Percentiles rank a stretch among this genome's conserved stretches.
Conservation (phyloP, 2,113 vertebrate species). For the Campylomormyrus tamandua region DNA sequence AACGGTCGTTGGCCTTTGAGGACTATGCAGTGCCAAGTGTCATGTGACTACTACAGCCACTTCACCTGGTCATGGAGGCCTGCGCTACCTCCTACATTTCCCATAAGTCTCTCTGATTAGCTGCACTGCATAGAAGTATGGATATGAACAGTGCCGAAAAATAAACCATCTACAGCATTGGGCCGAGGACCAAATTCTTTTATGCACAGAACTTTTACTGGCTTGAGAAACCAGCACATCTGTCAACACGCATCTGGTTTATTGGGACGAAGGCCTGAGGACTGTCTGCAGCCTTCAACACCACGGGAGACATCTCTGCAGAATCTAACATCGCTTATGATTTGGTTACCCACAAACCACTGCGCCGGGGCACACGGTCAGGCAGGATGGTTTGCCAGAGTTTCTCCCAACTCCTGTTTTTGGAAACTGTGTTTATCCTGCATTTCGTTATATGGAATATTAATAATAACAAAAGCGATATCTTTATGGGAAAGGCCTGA, state of each 20-base stretch:
- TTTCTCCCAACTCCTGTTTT: not conserved
- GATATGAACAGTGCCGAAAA: too few species aligned
- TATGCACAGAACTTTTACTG: not conserved
- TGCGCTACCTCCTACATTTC: not conserved
- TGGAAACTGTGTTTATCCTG: not conserved
- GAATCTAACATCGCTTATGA: constrained; percentile 1
- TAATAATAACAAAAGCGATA: not conserved
- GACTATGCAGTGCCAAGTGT: not conserved
- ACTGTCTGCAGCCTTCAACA: not conserved
- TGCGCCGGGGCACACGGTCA: not conserved
- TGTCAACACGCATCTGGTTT: constrained; percentile 11
- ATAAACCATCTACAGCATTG: not conserved
- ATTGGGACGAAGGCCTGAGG: not conserved
- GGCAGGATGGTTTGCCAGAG: not conserved
- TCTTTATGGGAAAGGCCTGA: not conserved
- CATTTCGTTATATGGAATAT: not conserved
- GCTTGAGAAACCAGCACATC: not conserved
- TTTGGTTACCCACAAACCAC: not conserved
- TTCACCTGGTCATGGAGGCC: not conserved
- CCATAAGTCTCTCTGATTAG: not conserved
- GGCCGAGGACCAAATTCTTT: not conserved
- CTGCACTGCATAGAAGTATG: not conserved
- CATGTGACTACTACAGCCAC: not conserved
- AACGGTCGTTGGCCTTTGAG: not conserved
- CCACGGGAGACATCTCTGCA: not conserved